Conservation (phyloP, 2,113 vertebrate genomes). For the Sphyrna mokarran region DNA sequence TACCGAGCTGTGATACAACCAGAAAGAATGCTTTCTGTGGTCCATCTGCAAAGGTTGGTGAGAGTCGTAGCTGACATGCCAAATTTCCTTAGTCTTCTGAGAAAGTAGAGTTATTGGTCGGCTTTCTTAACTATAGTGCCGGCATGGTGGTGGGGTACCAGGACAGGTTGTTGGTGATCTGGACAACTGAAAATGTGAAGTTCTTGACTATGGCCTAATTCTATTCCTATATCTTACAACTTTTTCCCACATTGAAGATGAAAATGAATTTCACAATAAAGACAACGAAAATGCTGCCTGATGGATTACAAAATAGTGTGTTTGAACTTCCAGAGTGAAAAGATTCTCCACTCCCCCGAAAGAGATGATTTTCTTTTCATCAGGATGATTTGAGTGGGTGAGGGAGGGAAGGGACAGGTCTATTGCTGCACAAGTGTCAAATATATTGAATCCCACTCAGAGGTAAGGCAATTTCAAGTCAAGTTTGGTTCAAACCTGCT, state of each 20-base stretch:
- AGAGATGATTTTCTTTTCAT: background rate
- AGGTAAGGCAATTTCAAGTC: background rate
- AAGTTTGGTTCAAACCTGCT: background rate
- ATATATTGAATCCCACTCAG: background rate
- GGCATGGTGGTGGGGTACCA: no score
- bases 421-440: background rate
- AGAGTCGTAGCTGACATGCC: no score
- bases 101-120: no score
- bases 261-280: background rate
- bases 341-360: background rate
- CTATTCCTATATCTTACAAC: no score
- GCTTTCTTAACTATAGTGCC: no score
- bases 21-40: no score
- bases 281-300: background rate
- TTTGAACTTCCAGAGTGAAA: background rate
- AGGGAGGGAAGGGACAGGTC: background rate
- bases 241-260: background rate
- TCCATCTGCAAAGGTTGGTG: no score
- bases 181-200: no score
- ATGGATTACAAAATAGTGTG: background rate
- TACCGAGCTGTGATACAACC: no score
- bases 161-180: no score
- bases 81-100: no score
- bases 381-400: background rate
- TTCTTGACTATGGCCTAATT: no score